Conservation (phyloP, 1,140 invertebrate genomes). For the Eumeta japonica region DNA sequence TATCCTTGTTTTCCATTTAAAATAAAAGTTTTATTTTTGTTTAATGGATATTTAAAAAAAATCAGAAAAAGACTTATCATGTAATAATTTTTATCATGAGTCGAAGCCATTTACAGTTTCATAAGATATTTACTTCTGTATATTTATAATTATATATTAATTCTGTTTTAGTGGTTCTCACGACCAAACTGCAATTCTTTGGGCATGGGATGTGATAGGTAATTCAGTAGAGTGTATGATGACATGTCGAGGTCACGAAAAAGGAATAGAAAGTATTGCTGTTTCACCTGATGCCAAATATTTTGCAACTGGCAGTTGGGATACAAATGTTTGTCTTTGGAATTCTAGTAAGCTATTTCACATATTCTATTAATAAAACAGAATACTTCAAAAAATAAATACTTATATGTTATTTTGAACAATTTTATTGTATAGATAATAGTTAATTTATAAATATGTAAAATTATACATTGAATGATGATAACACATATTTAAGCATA, state of each 20-base stretch:
- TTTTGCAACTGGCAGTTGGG: constrained; percentile 93
- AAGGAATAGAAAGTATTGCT: constrained; percentile 82
- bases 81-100: constrained; percentile 3
- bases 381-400: too few relatives aligned
- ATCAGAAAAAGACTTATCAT: constrained; percentile 9
- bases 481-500: neutral
- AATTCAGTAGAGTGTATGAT: constrained; percentile 81
- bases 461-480: neutral
- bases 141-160: neutral
- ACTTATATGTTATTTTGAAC: neutral
- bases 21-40: constrained; percentile 7
- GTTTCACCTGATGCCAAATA: constrained; percentile 64
- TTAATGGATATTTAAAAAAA: constrained; percentile 5
- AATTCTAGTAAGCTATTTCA: constrained; percentile 60
- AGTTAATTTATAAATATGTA: too few relatives aligned
- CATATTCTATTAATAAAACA: constrained; percentile 4
- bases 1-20: constrained; percentile 6
- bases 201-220: constrained; percentile 78
- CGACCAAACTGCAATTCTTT: constrained; percentile 89
- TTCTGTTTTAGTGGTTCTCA: constrained; percentile 73
- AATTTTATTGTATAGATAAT: neutral
- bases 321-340: constrained; percentile 80
- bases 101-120: constrained; percentile 4
- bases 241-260: constrained; percentile 83
- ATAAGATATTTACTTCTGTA: neutral